Base-by-base conservation (phyloP, 2,113 vertebrate genomes). In the Phaetusa simplex region DNA sequence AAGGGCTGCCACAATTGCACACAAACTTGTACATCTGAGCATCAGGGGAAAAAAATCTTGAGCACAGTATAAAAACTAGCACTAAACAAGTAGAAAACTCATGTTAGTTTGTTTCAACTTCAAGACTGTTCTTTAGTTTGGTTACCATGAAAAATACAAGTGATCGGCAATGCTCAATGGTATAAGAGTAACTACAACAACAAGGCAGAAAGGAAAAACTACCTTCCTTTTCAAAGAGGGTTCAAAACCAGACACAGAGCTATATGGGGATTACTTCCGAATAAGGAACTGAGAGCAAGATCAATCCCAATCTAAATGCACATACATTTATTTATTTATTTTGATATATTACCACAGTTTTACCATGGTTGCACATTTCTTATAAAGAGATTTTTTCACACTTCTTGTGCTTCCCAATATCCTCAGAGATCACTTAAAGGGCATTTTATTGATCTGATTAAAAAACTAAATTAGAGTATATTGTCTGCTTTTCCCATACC, bases 381-480 rank as follows among this genome's bases (percentile, higher is more conserved):
- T 45, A 70, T 15, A 56, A 67, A 90, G 47, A 64, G 5, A 20
- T 29, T 45, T 88, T 73, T 83, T 58, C 66, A 76, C 19, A 38
- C 4, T 66, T 82, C 17, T 45, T 55, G 20, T 53, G 80, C 15
- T 82, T 77, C 45, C 20, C 29, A 64, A 7, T 90, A 93, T 69
- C 71, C 56, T 53, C 65, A 84, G 83, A 92, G 55, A 42, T 34
- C 64, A 95, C n/a, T 96, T 88, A 70, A 87, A 87, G 30, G 34
- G 45, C 36, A 90, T 92, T 91, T 70, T 29, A 82, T 9, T 91
- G 32, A 85, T 86, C 11, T 43, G 14, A 92, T 91, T 30, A 59
- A 61, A 94, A 84, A 91, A 95, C 19, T 16, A 97, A 86, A 92
- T 90, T 70, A 76, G 81, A 91, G 52, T 66, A 93, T 55, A 43